Evolutionary conservation across 2,797 vertebrate genomes (phyloP).

Genomic region (Threskiornis aethiopicus): DNA sequence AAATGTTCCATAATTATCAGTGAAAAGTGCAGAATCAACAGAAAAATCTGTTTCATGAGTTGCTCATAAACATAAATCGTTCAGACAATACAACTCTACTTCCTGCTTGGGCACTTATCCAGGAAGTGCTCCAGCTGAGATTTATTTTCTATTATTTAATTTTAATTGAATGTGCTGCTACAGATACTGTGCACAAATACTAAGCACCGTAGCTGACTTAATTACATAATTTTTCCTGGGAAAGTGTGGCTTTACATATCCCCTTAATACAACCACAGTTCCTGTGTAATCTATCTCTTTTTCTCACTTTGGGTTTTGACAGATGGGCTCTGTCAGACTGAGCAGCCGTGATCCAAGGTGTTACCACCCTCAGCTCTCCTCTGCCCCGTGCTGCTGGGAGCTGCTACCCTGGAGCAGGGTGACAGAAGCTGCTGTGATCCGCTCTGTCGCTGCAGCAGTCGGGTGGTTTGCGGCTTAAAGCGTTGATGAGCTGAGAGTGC

Average conservation of each 20-base stretch:
- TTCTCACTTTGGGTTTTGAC: constrained; percentile 1
- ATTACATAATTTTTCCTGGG: neutral
- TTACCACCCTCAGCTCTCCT: neutral
- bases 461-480: neutral
- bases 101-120: constrained; percentile 15
- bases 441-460: accelerated
- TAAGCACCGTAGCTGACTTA: neutral
- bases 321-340: constrained; percentile 6
- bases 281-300: neutral
- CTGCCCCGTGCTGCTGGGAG: neutral
- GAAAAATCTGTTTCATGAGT: constrained; percentile 35
- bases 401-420: neutral
- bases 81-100: constrained; percentile 20
- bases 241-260: neutral
- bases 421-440: neutral
- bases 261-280: neutral
- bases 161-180: constrained; percentile 30
- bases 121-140: constrained; percentile 5
- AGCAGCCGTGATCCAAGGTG: neutral
- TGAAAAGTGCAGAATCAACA: constrained; percentile 34
- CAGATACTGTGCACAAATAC: neutral
- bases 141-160: constrained; percentile 46
- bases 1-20: neutral
- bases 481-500: neutral
- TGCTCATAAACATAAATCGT: neutral